Conservation (phyloP, 2,797 vertebrate species). For the Rallus crepitans region DNA sequence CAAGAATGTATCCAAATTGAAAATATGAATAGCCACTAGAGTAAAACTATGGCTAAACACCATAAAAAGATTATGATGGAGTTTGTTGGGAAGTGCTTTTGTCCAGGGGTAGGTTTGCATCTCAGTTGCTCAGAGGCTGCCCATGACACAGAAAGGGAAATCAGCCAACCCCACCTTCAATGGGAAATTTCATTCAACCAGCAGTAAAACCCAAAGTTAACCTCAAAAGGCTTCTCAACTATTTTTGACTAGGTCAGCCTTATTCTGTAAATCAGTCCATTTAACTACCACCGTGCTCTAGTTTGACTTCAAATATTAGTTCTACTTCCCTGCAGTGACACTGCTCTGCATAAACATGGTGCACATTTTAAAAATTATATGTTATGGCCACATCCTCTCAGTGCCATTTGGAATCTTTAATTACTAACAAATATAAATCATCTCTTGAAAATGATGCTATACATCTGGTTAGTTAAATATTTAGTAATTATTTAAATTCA, state of each 20-base stretch:
- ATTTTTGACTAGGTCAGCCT: not conserved
- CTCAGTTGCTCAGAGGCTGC: not conserved
- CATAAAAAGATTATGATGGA: not conserved
- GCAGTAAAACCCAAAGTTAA: not conserved
- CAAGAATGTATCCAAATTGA: not conserved
- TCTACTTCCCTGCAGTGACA: not conserved
- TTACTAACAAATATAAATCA: conserved; percentile 55
- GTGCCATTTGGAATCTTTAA: conserved; percentile 15
- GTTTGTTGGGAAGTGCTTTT: not conserved
- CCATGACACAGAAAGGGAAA: not conserved
- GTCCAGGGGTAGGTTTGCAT: not conserved
- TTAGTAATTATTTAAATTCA: conserved; percentile 76
- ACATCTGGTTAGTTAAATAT: conserved; percentile 68
- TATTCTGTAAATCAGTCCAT: not conserved
- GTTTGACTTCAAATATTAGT: not conserved
- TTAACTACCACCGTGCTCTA: not conserved
- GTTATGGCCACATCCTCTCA: not conserved
- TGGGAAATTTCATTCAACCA: not conserved
- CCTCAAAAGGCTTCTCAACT: not conserved
- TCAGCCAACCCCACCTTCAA: not conserved
- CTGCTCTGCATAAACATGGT: not conserved
- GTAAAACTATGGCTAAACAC: not conserved
- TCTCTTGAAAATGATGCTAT: not conserved
- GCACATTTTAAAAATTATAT: not conserved
- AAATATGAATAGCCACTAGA: not conserved